These are phyloP conservation scores for Arremon aurantiirostris DNA, from an alignment of 2,797 vertebrate species.

Conservation along the genomic window DNA sequence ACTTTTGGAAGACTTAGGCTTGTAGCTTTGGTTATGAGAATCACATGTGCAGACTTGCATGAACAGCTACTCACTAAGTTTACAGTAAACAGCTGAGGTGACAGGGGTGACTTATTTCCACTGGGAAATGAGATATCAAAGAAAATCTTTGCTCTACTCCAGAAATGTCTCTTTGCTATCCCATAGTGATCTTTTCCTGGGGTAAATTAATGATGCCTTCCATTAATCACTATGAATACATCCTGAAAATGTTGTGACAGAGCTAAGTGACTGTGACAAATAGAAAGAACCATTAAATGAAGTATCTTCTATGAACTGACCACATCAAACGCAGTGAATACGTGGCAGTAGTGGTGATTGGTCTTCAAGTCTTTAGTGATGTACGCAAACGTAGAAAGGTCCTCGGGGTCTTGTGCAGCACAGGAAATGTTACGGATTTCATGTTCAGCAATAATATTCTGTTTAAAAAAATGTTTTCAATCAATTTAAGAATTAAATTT, in stretches of 20 bases:
- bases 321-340: conserved; percentile 98
- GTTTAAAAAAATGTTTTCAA: neutral
- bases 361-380: conserved; percentile 99
- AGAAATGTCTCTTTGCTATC: neutral
- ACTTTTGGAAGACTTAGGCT: neutral
- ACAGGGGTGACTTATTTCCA: neutral
- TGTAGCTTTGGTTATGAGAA: neutral
- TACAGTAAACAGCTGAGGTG: neutral
- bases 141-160: neutral
- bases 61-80: neutral
- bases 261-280: neutral
- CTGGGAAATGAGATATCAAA: neutral
- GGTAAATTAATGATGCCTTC: neutral
- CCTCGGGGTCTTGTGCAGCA: conserved; percentile 97
- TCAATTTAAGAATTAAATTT: neutral
- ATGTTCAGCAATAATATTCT: conserved; percentile 98
- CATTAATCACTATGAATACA: neutral
- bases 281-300: neutral
- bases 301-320: conserved; percentile 75
- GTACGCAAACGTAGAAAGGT: conserved; percentile 97
- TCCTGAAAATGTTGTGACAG: neutral
- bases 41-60: neutral
- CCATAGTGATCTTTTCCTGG: neutral
- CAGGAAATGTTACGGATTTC: conserved; percentile 99
- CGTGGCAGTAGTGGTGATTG: conserved; percentile 99